Evolutionary conservation across 2,888 invertebrate genomes (phyloP).

Genomic region (Orthosia gothica): DNA sequence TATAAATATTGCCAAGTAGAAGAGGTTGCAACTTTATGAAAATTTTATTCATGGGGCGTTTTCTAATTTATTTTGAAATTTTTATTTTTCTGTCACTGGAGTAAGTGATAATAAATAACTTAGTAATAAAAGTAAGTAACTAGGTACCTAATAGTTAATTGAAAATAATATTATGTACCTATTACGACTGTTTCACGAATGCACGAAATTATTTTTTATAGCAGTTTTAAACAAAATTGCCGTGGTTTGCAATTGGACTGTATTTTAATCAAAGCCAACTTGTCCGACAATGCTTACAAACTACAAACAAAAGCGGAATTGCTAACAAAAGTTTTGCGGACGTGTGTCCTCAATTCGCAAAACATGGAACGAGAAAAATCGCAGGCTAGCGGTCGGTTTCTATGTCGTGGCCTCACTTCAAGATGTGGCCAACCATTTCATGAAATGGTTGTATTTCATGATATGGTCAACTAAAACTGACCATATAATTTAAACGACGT

Average conservation of each 20-base stretch:
- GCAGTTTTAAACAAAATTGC: neutral
- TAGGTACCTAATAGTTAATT: neutral
- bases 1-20: neutral
- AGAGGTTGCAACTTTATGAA: neutral
- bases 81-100: neutral
- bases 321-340: conserved; percentile 19
- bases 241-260: neutral
- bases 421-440: too few species aligned
- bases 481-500: too few species aligned
- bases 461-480: too few species aligned
- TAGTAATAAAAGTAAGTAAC: neutral
- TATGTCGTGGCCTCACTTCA: neutral
- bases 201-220: neutral
- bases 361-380: conserved; percentile 2
- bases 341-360: conserved; percentile 13
- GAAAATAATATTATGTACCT: neutral
- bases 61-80: neutral
- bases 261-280: conserved; percentile 25
- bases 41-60: neutral
- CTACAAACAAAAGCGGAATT: conserved; percentile 26
- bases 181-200: too few species aligned
- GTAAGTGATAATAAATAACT: neutral
- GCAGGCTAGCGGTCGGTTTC: neutral
- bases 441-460: too few species aligned
- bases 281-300: conserved; percentile 8